Evolutionary conservation across 2,888 invertebrate species (phyloP), one percentile per base, ranked within the genome.

Genomic region (Pristionchus exspectatus): DNA sequence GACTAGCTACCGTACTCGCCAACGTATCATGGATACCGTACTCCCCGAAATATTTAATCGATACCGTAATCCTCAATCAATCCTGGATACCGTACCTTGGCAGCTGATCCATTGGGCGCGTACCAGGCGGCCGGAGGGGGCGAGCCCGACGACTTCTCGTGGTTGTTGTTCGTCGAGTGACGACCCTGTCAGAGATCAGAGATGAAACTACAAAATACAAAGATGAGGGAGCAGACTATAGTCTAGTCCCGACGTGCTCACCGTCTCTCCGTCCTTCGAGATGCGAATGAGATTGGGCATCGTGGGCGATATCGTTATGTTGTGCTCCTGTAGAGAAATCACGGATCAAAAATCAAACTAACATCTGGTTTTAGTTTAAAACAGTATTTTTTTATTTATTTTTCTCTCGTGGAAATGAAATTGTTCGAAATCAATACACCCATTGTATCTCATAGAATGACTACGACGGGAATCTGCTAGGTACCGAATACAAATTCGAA

Each of bases 71-170:
- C 12, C 83, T 21, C 83, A 54, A 83, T 21, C 83, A 54, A 83
- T 54, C 50, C 5, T 24, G 9, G 5, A 12, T 44, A 85, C 87
- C 87, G 72, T 74, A 88, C 87, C 87, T 88, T 88, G 87, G 38
- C 74, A 12, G 59, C 74, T 24, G 44, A 66, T 38, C 54, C 54
- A 18, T 90, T 54, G 72, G 92, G 92, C 27, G 91, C 91, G 90
- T 92, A 92, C 92, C 92, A 92, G 3, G 90, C 91, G 33, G 91
- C 90, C 56, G 92, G 92, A 44, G 92, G 92, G 0, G 92, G 92
- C n/a, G 90, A 90, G 74, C 90, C 90, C 38, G 90, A 85, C 86
- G 91, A 24, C 88, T 44, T 44, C 56, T 88, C 54, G 33, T 56
- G 72, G 77, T 77, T 54, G 74, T 77, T 88, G 88, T 77, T 88